Evolutionary conservation across 2,888 invertebrate species (phyloP).

Genomic region (Pristionchus maxplancki): DNA sequence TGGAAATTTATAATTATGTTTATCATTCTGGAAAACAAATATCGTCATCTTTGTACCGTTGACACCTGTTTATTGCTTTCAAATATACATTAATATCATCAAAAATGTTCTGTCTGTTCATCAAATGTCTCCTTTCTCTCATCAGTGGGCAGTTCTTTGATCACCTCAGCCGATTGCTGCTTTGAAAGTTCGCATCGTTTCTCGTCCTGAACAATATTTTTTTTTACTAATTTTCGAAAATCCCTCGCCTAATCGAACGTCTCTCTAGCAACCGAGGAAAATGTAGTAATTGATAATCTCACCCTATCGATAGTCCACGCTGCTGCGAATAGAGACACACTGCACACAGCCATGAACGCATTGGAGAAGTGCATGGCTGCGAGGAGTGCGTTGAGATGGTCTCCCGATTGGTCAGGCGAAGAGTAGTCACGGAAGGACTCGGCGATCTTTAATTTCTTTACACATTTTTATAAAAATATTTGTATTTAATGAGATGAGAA

Average conservation of each 20-base stretch:
- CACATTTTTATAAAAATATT: too few species aligned
- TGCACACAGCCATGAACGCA: conserved; percentile 49
- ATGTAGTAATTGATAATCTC: not conserved
- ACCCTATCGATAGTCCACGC: conserved; percentile 5
- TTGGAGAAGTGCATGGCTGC: conserved; percentile 44
- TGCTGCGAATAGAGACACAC: not conserved
- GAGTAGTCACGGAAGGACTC: conserved; percentile 44
- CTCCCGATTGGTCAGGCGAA: not conserved
- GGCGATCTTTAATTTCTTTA: not conserved
- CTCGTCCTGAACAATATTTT: not conserved
- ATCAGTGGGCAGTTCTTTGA: too few species aligned
- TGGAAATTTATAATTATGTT: too few species aligned
- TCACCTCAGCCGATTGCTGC: not conserved
- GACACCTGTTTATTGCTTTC: too few species aligned
- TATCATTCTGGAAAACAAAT: too few species aligned
- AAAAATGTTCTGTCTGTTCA: too few species aligned
- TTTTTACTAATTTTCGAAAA: not conserved
- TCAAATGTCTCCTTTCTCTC: too few species aligned
- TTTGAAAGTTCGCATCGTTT: not conserved
- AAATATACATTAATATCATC: too few species aligned
- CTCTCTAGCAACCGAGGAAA: not conserved
- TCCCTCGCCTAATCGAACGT: not conserved
- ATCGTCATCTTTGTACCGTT: too few species aligned
- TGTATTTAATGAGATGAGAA: too few species aligned
- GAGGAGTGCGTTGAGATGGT: conserved; percentile 27